Evolutionary conservation across 2,888 invertebrate species (phyloP).

Genomic region (Lissonota sp.): DNA sequence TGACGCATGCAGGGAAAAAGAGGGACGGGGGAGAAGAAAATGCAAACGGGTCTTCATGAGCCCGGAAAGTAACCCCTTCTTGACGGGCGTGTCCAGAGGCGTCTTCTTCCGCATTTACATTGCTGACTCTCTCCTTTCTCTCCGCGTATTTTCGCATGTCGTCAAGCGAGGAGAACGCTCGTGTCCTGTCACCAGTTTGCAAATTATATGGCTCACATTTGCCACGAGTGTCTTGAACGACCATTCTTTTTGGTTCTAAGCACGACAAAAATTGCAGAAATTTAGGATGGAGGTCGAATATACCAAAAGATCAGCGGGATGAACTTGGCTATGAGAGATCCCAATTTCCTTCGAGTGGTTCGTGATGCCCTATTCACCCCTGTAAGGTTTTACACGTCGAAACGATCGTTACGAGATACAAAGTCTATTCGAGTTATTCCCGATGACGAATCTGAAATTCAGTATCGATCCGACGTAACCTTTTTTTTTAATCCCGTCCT

Average conservation of each 20-base stretch:
- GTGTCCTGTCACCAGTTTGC: no score
- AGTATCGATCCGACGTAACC: conserved; percentile 30
- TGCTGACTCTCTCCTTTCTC: conserved; percentile 17
- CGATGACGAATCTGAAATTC: conserved; percentile 52
- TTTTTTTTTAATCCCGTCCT: neutral
- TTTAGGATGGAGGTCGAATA: no score
- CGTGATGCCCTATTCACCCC: no score
- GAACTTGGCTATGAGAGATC: no score
- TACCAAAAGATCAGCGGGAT: no score
- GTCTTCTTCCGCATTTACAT: conserved; percentile 51
- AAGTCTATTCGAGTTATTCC: conserved; percentile 32
- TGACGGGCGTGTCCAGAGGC: conserved; percentile 54
- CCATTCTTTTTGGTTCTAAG: no score
- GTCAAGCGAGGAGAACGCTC: conserved; percentile 19
- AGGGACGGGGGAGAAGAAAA: neutral
- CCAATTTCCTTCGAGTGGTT: no score
- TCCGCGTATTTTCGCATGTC: conserved; percentile 16
- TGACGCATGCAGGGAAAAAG: conserved; percentile 5
- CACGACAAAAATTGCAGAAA: no score
- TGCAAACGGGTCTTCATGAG: conserved; percentile 9
- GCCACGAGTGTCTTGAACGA: no score
- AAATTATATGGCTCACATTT: no score
- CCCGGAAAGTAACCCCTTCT: conserved; percentile 42
- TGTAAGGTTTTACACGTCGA: neutral
- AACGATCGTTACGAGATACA: conserved; percentile 33